Conservation (phyloP, 2,797 vertebrate genomes). For the Phylloscopus collybita region DNA sequence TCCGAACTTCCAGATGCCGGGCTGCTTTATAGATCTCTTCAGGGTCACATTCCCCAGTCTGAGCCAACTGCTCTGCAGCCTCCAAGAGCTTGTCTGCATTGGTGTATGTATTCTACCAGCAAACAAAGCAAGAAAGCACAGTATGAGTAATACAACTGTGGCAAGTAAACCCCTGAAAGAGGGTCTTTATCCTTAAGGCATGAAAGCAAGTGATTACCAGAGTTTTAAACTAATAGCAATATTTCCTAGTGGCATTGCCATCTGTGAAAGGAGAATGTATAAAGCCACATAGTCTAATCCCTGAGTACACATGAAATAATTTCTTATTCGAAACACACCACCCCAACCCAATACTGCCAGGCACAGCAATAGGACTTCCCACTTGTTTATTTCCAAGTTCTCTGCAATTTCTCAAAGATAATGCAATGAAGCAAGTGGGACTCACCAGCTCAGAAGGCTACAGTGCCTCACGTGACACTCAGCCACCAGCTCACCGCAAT, state of each 20-base stretch:
- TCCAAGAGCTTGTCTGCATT: slow-evolving; percentile 98
- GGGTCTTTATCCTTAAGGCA: slow-evolving; percentile 6
- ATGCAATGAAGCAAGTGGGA: slow-evolving; percentile 19
- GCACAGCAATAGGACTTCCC: background rate
- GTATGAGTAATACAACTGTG: slow-evolving; percentile 18
- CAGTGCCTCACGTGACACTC: background rate
- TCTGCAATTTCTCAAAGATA: slow-evolving; percentile 67
- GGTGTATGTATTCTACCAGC: slow-evolving; percentile 93
- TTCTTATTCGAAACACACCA: slow-evolving; percentile 32
- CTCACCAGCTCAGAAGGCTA: background rate
- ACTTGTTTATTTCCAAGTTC: slow-evolving; percentile 37
- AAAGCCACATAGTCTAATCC: background rate
- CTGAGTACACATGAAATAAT: background rate
- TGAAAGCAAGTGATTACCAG: slow-evolving; percentile 16
- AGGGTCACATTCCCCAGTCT: slow-evolving; percentile 97
- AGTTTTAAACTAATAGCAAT: slow-evolving; percentile 20
- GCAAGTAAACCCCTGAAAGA: background rate
- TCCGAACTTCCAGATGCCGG: slow-evolving; percentile 94
- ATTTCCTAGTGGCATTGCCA: slow-evolving; percentile 6
- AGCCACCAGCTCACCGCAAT: background rate
- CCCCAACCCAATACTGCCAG: background rate
- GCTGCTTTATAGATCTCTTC: slow-evolving; percentile 99
- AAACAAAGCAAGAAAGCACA: slow-evolving; percentile 52
- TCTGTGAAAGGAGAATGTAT: background rate
- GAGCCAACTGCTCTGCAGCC: slow-evolving; percentile 95